phyloP scores from a whole-genome alignment of 2,888 invertebrate species.

The Pristionchus mayeri region DNA sequence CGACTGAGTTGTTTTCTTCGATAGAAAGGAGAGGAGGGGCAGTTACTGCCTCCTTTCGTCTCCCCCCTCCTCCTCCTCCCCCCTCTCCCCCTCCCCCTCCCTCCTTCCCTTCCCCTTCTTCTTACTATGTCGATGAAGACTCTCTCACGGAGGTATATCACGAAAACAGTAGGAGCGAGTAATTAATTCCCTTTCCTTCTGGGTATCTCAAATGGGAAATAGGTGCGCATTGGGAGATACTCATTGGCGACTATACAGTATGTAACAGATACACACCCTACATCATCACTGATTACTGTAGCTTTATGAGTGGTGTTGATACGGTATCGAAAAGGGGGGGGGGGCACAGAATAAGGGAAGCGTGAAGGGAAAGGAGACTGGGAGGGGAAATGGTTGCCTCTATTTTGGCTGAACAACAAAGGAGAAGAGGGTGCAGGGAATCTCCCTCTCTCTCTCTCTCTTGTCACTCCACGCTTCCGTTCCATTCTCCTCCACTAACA shows the following conservation, averaged over 20 bases:
- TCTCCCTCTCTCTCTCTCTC: conserved; percentile 1
- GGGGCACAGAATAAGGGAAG: background rate
- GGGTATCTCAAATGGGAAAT: conserved; percentile 12
- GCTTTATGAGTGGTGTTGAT: background rate
- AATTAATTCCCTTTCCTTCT: conserved; percentile 22
- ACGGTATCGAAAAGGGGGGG: background rate
- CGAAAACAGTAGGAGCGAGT: conserved; percentile 14
- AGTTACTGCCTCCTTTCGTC: background rate
- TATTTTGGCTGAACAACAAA: conserved; percentile 14
- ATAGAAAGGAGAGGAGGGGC: background rate
- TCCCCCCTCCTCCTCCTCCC: background rate
- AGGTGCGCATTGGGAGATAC: background rate
- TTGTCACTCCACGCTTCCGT: background rate
- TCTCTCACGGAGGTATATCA: conserved; percentile 14
- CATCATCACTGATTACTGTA: background rate
- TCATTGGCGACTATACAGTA: background rate
- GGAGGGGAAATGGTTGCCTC: conserved; percentile 9
- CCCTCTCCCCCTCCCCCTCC: background rate
- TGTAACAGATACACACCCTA: background rate
- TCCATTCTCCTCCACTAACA: background rate
- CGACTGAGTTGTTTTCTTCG: conserved; percentile 22
- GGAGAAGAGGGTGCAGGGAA: conserved; percentile 11
- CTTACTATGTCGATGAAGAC: conserved; percentile 14
- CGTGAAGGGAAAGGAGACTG: background rate
- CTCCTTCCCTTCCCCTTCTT: background rate